Evolutionary conservation across 1,140 invertebrate species (phyloP).

Genomic region (Habropoda laboriosa): DNA sequence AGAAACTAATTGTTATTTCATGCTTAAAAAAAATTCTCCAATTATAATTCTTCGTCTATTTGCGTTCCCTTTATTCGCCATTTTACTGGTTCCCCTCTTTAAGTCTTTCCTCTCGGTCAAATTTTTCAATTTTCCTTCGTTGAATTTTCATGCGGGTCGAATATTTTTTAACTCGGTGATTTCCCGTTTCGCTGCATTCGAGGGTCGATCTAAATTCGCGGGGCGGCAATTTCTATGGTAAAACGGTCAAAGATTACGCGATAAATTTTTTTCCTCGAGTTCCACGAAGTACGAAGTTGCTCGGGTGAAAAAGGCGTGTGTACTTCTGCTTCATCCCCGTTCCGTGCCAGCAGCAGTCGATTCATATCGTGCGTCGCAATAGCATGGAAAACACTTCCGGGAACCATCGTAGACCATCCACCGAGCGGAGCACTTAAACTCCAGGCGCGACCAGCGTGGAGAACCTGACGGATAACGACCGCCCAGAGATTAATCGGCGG

Average conservation of each 20-base stretch:
- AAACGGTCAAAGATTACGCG: neutral
- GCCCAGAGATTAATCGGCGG: slow-evolving; percentile 74
- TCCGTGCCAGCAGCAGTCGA: slow-evolving; percentile 40
- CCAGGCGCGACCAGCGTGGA: slow-evolving; percentile 63
- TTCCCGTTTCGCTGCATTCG: neutral
- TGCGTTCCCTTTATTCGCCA: no score
- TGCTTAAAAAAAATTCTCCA: no score
- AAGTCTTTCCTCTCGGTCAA: neutral
- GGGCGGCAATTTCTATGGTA: neutral
- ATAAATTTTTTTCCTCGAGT: neutral
- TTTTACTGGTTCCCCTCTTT: neutral
- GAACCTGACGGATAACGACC: slow-evolving; percentile 76
- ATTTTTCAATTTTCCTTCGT: neutral
- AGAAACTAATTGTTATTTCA: no score
- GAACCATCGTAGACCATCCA: slow-evolving; percentile 61
- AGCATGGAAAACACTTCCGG: slow-evolving; percentile 64
- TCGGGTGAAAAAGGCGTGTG: neutral
- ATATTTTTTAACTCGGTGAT: neutral
- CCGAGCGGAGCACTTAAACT: slow-evolving; percentile 62
- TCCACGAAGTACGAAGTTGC: neutral
- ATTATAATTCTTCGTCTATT: neutral
- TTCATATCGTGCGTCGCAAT: slow-evolving; percentile 63
- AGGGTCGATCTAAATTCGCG: slow-evolving; percentile 4
- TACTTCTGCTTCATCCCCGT: slow-evolving; percentile 8
- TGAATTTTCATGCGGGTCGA: slow-evolving; percentile 2